Conservation (phyloP, 2,797 vertebrate species). For the Tangara arthus region DNA sequence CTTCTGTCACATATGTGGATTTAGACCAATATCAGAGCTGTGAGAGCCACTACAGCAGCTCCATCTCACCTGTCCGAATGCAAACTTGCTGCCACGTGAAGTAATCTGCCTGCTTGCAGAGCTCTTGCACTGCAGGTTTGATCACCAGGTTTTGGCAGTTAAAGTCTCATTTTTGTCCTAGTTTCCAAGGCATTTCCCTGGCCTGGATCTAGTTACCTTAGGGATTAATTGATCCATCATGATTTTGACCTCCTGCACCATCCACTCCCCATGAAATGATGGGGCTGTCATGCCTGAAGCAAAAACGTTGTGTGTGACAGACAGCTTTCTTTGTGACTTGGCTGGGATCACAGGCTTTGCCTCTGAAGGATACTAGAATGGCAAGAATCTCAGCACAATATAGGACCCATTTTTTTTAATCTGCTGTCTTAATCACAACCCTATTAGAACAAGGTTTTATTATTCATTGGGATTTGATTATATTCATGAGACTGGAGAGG, state of each 20-base stretch:
- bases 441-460: slow-evolving; percentile 47
- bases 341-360: slow-evolving; percentile 52
- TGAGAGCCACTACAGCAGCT: background rate
- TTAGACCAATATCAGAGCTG: background rate
- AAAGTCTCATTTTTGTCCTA: background rate
- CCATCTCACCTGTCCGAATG: background rate
- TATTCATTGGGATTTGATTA: slow-evolving; percentile 56
- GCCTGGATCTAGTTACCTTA: slow-evolving; percentile 57
- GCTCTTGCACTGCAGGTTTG: background rate
- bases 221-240: slow-evolving; percentile 70
- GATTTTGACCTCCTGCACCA: slow-evolving; percentile 65
- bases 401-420: slow-evolving; percentile 39
- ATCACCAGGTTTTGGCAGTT: background rate
- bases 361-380: slow-evolving; percentile 44
- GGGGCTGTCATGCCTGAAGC: slow-evolving; percentile 65
- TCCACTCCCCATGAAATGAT: slow-evolving; percentile 63
- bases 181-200: slow-evolving; percentile 36
- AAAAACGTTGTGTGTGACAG: slow-evolving; percentile 49
- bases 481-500: slow-evolving; percentile 34
- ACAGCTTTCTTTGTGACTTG: slow-evolving; percentile 66
- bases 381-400: slow-evolving; percentile 60
- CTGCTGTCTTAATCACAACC: slow-evolving; percentile 58
- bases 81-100: background rate
- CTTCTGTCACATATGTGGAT: background rate
- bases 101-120: background rate